These are phyloP conservation scores for Glossophaga mutica DNA, from an alignment of 2,797 vertebrate genomes.

Conservation along the genomic window DNA sequence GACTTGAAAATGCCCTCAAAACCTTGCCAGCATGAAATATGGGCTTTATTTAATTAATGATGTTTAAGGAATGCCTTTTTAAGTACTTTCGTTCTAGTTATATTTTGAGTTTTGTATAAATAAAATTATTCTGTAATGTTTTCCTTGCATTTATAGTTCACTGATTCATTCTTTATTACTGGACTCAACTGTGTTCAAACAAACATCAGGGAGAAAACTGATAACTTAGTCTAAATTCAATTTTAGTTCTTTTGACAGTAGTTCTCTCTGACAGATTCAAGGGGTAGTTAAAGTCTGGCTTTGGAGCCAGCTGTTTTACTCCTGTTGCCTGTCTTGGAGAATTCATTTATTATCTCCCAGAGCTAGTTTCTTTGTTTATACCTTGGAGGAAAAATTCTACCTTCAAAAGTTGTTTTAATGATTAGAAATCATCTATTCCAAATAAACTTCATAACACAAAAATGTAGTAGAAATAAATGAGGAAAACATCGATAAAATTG, in stretches of 20 bases:
- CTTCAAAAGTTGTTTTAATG: neutral
- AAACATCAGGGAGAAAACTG: neutral
- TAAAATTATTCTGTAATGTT: neutral
- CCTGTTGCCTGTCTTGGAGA: neutral
- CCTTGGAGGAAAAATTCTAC: neutral
- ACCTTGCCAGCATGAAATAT: neutral
- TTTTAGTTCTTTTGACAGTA: neutral
- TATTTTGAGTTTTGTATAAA: neutral
- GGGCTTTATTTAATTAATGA: neutral
- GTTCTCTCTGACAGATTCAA: neutral
- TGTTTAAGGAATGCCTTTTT: neutral
- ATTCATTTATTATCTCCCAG: neutral
- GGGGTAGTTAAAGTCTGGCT: neutral
- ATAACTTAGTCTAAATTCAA: neutral
- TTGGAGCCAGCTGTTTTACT: neutral
- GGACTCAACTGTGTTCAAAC: neutral
- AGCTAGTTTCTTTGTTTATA: neutral
- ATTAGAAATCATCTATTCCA: neutral
- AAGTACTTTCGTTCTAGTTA: neutral
- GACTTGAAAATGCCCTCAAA: neutral
- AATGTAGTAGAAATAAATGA: neutral
- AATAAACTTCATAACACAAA: neutral
- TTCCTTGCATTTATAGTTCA: neutral
- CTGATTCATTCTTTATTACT: neutral
- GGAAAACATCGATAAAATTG: neutral